These are phyloP conservation scores for Ophion ventricosus DNA, from an alignment of 2,888 invertebrate species.

Conservation along the genomic window DNA sequence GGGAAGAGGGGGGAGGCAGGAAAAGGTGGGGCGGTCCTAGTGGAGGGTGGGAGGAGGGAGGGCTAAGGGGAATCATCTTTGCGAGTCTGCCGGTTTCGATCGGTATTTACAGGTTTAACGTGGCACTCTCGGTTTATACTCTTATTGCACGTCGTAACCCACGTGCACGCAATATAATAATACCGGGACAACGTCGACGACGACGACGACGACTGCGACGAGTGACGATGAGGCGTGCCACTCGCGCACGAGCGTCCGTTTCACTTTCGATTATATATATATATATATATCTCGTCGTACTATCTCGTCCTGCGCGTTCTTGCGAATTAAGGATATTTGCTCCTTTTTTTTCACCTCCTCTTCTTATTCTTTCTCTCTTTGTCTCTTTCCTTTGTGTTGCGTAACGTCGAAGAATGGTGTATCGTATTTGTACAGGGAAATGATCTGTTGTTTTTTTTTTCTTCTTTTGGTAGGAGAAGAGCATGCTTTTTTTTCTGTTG, in stretches of 20 bases:
- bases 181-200: slow-evolving; percentile 41
- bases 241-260: slow-evolving; percentile 64
- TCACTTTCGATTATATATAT: slow-evolving; percentile 68
- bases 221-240: slow-evolving; percentile 64
- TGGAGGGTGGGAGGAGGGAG: no score
- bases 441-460: no score
- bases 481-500: no score
- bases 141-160: slow-evolving; percentile 44
- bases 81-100: slow-evolving; percentile 49
- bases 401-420: no score
- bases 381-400: not conserved
- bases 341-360: not conserved
- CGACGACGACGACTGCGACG: slow-evolving; percentile 31
- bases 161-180: slow-evolving; percentile 59
- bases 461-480: no score
- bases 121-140: slow-evolving; percentile 44
- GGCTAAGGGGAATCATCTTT: slow-evolving; percentile 3
- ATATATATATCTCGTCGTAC: no score
- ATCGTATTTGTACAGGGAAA: no score
- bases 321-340: slow-evolving; percentile 26
- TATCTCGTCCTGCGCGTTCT: slow-evolving; percentile 25
- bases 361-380: no score
- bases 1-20: no score
- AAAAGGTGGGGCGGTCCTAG: slow-evolving; percentile 4
- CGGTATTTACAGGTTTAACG: slow-evolving; percentile 60